Percentiles rank a stretch among this genome's conserved stretches.
Evolutionary conservation across 2,888 invertebrate genomes (phyloP).

Genomic region (Apamea monoglypha): DNA sequence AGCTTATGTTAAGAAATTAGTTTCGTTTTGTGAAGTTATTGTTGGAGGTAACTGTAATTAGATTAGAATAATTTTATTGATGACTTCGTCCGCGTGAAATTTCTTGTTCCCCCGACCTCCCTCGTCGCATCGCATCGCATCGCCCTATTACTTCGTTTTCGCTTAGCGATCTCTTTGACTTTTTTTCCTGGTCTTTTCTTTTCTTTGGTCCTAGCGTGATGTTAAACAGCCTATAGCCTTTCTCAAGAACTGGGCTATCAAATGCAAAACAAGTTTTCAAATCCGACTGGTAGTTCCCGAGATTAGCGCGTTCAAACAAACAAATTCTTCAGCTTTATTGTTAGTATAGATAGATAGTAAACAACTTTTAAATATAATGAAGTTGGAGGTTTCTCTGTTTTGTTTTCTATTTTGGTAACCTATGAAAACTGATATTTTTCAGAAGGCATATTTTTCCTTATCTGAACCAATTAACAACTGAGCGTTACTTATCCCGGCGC

Average conservation of each 20-base stretch:
- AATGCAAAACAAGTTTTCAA: no score
- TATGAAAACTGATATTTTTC: not conserved
- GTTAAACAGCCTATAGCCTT: not conserved
- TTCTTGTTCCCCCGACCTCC: not conserved
- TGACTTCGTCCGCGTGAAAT: not conserved
- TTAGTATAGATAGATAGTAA: not conserved
- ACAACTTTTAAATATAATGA: conserved; percentile 3
- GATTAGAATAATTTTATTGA: conserved; percentile 8
- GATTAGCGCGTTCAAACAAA: not conserved
- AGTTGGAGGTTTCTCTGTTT: not conserved
- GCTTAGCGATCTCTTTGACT: no score
- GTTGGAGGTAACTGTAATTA: not conserved
- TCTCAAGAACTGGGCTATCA: not conserved
- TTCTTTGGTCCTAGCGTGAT: not conserved
- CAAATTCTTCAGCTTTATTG: not conserved
- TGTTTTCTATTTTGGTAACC: not conserved
- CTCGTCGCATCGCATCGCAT: not conserved
- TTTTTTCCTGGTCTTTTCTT: no score
- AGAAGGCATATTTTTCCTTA: not conserved
- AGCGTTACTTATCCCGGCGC: no score
- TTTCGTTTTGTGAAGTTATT: conserved; percentile 8
- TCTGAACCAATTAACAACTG: not conserved
- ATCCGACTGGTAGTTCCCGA: not conserved
- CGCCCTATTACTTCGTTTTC: not conserved
- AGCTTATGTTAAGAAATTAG: conserved; percentile 14